Evolutionary conservation across 2,888 invertebrate genomes (phyloP).

Genomic region (Andrena flavipes): DNA sequence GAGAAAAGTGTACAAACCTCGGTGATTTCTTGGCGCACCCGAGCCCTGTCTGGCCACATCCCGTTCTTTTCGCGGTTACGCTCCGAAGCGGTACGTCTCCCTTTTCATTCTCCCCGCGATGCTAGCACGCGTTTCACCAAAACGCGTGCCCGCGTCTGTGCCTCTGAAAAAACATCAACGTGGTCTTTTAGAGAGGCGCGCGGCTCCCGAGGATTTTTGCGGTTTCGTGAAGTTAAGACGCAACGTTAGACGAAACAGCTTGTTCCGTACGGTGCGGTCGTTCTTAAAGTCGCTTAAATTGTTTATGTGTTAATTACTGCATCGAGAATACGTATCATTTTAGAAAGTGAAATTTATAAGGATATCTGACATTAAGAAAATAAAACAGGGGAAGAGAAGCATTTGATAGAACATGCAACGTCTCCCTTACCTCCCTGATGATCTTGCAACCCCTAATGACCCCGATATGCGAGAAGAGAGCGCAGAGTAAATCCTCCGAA

Average conservation of each 20-base stretch:
- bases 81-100: slow-evolving; percentile 29
- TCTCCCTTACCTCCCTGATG: slow-evolving; percentile 86
- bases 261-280: not conserved
- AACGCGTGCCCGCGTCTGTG: slow-evolving; percentile 11
- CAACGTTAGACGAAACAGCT: slow-evolving; percentile 5
- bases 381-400: too few species aligned
- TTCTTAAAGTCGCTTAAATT: not conserved
- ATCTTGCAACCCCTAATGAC: slow-evolving; percentile 88
- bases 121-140: slow-evolving; percentile 27
- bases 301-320: slow-evolving; percentile 4
- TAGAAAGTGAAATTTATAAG: not conserved
- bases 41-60: slow-evolving; percentile 42
- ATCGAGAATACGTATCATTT: not conserved
- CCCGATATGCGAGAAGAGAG: slow-evolving; percentile 84
- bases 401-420: slow-evolving; percentile 8
- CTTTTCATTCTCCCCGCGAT: slow-evolving; percentile 7
- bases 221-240: slow-evolving; percentile 18
- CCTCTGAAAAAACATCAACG: slow-evolving; percentile 40
- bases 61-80: slow-evolving; percentile 46
- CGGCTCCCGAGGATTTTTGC: slow-evolving; percentile 4
- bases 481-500: slow-evolving; percentile 86
- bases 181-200: slow-evolving; percentile 15
- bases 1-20: slow-evolving; percentile 73
- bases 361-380: not conserved
- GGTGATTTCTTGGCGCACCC: slow-evolving; percentile 31